A percentile compares a stretch with the other conserved stretches of the same genome.
phyloP scores from a whole-genome alignment of 2,888 invertebrate genomes.

The Lepeophtheirus nordmannii region DNA sequence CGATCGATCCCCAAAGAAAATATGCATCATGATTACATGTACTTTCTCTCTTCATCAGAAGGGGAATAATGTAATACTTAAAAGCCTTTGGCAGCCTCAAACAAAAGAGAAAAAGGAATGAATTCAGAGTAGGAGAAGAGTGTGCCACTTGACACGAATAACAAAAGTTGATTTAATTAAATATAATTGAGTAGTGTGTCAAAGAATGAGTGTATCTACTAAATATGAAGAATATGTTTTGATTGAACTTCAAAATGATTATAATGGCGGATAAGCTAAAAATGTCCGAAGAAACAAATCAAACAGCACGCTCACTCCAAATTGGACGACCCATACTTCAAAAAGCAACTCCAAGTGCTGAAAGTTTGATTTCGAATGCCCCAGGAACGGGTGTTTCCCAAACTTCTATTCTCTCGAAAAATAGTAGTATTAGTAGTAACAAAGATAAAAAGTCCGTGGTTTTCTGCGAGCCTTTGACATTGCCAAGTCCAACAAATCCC shows the following conservation, averaged over 20 bases:
- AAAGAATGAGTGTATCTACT: no score
- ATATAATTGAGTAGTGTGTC: no score
- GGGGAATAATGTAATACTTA: no score
- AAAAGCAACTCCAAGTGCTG: conserved; percentile 55
- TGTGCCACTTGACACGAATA: no score
- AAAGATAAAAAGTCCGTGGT: neutral
- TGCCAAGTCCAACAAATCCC: conserved; percentile 24
- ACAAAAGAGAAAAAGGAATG: no score
- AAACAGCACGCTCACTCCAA: conserved; percentile 47
- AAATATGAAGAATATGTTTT: neutral
- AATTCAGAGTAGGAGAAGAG: no score
- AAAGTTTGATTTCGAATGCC: conserved; percentile 48
- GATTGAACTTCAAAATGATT: conserved; percentile 8
- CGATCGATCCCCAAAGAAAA: no score
- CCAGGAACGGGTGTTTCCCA: conserved; percentile 37
- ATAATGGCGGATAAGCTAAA: conserved; percentile 28
- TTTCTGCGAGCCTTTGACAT: conserved; percentile 24
- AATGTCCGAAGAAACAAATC: conserved; percentile 35
- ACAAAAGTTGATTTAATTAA: no score
- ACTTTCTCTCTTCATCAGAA: no score
- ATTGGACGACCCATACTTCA: conserved; percentile 67
- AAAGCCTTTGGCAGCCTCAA: no score
- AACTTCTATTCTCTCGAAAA: conserved; percentile 33
- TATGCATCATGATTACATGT: no score
- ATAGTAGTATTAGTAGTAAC: neutral